phyloP scores from a whole-genome alignment of 2,113 vertebrate genomes.

The Psittacula cyanocephala region DNA sequence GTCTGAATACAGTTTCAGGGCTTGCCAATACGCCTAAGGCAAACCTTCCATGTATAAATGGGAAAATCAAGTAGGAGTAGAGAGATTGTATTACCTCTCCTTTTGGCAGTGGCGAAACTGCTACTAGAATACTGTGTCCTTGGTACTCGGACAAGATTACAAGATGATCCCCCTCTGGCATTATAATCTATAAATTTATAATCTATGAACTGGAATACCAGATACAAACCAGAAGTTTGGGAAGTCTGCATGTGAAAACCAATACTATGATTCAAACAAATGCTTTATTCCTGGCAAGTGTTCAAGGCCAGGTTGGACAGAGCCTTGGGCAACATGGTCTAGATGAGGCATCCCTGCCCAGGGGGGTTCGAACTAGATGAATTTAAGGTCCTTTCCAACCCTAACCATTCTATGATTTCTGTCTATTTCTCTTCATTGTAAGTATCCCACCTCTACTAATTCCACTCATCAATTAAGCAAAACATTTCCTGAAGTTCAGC shows the following conservation, averaged over 20 bases:
- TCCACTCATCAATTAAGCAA: neutral
- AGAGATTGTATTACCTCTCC: slow-evolving; percentile 32
- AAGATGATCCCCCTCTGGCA: neutral
- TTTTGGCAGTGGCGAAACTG: neutral
- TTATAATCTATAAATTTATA: slow-evolving; percentile 15
- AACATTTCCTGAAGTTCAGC: neutral
- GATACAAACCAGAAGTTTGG: neutral
- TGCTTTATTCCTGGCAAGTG: neutral
- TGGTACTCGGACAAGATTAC: slow-evolving; percentile 6
- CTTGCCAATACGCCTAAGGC: neutral
- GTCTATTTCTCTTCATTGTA: neutral
- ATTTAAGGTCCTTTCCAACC: neutral
- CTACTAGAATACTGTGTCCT: slow-evolving; percentile 48
- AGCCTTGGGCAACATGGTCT: neutral
- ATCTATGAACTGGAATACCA: neutral
- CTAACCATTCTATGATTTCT: neutral
- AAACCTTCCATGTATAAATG: neutral
- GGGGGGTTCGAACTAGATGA: neutral
- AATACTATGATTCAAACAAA: neutral
- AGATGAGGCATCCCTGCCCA: neutral
- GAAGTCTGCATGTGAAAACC: neutral
- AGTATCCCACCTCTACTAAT: neutral
- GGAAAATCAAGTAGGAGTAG: slow-evolving; percentile 25
- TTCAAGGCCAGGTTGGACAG: neutral
- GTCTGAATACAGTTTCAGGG: neutral